Conservation (phyloP, 2,113 vertebrate species). For the Ochotona curzoniae region DNA sequence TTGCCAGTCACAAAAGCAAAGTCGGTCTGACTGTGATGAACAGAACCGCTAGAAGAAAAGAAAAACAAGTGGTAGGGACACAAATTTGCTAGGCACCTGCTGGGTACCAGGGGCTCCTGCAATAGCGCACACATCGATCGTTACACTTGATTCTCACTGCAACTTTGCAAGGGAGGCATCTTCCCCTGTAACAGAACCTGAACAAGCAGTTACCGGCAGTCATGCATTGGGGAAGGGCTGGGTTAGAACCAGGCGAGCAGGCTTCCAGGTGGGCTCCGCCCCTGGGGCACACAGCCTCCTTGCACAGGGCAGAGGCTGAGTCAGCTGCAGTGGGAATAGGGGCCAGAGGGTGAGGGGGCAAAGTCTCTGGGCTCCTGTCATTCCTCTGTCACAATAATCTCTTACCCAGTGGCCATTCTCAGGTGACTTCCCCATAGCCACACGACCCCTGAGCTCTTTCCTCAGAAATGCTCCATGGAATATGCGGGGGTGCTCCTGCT, state of each 20-base stretch:
- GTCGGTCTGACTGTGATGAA: constrained; percentile 87
- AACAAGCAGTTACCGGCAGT: not conserved
- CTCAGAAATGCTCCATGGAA: not conserved
- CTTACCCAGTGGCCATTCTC: not conserved
- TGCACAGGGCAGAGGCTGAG: not conserved
- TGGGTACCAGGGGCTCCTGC: not conserved
- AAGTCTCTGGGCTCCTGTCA: too few species aligned
- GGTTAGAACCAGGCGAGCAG: not conserved
- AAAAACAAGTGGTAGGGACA: not conserved
- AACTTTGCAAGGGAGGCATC: not conserved
- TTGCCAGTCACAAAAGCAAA: constrained; percentile 82
- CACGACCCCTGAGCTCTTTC: not conserved
- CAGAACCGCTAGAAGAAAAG: constrained; percentile 75
- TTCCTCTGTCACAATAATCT: not conserved
- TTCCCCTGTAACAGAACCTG: not conserved
- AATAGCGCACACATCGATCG: not conserved
- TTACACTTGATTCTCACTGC: not conserved
- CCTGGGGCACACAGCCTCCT: not conserved
- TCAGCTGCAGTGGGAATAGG: not conserved
- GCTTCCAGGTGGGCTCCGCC: not conserved
- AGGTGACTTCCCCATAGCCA: not conserved
- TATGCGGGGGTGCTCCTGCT: not conserved
- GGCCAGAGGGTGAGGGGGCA: not conserved
- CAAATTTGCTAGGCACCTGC: not conserved
- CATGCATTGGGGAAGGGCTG: not conserved